Evolutionary conservation across 2,797 vertebrate genomes (phyloP).

Genomic region (Enoplosus armatus): DNA sequence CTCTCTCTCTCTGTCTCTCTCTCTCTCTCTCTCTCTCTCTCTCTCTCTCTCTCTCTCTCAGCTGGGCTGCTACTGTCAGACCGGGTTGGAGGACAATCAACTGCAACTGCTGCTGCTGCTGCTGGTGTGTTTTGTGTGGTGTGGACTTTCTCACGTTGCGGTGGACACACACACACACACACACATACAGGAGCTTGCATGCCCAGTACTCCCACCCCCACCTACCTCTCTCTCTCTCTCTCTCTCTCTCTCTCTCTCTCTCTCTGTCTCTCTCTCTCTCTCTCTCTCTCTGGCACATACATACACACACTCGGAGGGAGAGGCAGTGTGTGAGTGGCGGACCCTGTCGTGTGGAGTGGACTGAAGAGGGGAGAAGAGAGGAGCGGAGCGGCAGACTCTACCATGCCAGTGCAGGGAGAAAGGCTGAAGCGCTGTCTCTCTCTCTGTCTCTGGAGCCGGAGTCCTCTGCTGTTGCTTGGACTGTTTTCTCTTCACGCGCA

Average conservation of each 20-base stretch:
- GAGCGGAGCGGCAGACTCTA: slow-evolving; percentile 71
- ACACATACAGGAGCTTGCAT: slow-evolving; percentile 58
- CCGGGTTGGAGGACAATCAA: slow-evolving; percentile 74
- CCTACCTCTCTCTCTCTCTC: slow-evolving; percentile 1
- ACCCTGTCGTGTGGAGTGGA: slow-evolving; percentile 62
- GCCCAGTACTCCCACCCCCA: slow-evolving; percentile 44
- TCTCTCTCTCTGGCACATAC: slow-evolving; percentile 45
- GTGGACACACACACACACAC: slow-evolving; percentile 50
- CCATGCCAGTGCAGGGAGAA: slow-evolving; percentile 80
- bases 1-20: slow-evolving; percentile 25
- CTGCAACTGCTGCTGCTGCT: slow-evolving; percentile 68
- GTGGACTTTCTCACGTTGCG: slow-evolving; percentile 80
- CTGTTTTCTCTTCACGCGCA: slow-evolving; percentile 72
- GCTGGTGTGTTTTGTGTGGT: slow-evolving; percentile 67
- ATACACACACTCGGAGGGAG: slow-evolving; percentile 56
- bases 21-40: slow-evolving; percentile 37
- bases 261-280: slow-evolving; percentile 28
- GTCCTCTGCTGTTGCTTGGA: slow-evolving; percentile 78
- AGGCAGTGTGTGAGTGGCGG: slow-evolving; percentile 62
- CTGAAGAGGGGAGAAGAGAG: slow-evolving; percentile 68
- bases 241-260: slow-evolving; percentile 11
- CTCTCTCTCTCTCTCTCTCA: slow-evolving; percentile 58
- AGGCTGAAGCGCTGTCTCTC: slow-evolving; percentile 70
- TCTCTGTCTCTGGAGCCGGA: slow-evolving; percentile 71
- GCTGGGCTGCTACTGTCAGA: slow-evolving; percentile 79